Evolutionary conservation across 2,113 vertebrate species (phyloP).

Genomic region (Mormyrus lacerda): DNA sequence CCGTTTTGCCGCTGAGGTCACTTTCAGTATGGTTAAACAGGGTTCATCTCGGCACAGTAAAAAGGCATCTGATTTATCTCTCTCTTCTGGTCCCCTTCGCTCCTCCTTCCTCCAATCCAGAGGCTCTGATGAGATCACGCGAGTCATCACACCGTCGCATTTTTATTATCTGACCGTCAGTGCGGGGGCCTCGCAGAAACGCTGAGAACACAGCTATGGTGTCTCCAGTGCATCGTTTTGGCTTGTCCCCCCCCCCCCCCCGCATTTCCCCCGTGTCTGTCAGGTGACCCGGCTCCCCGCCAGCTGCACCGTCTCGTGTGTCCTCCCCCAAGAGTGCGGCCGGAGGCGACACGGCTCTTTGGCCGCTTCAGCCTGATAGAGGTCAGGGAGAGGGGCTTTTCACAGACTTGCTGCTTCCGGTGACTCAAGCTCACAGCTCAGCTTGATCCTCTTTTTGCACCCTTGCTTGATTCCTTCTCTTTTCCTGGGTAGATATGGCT

Average conservation of each 20-base stretch:
- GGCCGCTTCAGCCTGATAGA: not conserved
- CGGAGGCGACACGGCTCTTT: not conserved
- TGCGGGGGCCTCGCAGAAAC: not conserved
- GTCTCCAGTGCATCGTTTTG: not conserved
- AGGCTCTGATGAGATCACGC: slow-evolving; percentile 24
- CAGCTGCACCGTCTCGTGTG: not conserved
- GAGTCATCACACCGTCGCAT: slow-evolving; percentile 23
- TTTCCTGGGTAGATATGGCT: not conserved
- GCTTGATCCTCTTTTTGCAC: not conserved
- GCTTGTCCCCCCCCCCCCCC: not conserved
- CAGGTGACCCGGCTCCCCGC: not conserved
- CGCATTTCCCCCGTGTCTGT: not conserved
- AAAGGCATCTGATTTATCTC: slow-evolving; percentile 8
- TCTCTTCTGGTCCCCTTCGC: not conserved
- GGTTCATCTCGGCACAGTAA: slow-evolving; percentile 11
- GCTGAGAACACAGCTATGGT: not conserved
- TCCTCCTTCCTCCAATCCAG: slow-evolving; percentile 19
- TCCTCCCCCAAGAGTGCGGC: not conserved
- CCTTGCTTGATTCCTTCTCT: not conserved
- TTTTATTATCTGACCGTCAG: slow-evolving; percentile 31
- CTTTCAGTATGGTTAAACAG: not conserved
- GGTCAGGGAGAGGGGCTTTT: not conserved
- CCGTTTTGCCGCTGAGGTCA: slow-evolving; percentile 17
- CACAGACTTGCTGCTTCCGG: not conserved
- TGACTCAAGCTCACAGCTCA: not conserved